Evolutionary conservation across 1,140 invertebrate genomes (phyloP).

Genomic region (Chlorops oryzae): DNA sequence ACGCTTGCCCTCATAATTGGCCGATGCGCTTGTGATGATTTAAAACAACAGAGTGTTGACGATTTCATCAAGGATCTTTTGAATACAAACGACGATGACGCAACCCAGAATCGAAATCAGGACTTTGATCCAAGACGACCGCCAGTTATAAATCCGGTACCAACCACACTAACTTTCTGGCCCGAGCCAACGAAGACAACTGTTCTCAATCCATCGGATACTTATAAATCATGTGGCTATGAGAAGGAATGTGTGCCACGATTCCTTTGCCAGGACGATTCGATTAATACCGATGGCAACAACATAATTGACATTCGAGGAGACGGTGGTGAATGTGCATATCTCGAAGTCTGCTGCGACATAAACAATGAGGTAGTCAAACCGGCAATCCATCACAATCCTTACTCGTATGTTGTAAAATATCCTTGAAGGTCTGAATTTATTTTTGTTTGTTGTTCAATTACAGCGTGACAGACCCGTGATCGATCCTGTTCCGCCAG

Average conservation of each 20-base stretch:
- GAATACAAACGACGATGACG: not conserved
- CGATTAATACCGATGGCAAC: conserved; percentile 62
- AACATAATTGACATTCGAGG: conserved; percentile 65
- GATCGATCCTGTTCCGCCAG: conserved; percentile 5
- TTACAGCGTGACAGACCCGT: conserved; percentile 8
- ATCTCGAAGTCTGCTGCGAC: conserved; percentile 35
- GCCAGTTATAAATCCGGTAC: not conserved
- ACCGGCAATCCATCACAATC: not conserved
- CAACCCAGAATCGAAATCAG: no score
- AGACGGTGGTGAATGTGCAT: conserved; percentile 27
- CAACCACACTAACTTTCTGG: conserved; percentile 1
- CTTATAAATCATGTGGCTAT: conserved; percentile 31
- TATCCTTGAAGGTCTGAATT: no score
- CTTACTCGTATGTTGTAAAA: no score
- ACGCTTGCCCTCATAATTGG: no score
- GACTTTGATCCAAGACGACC: no score
- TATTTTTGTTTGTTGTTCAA: no score
- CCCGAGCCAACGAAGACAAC: not conserved
- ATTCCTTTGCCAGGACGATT: conserved; percentile 38
- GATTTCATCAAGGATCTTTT: not conserved
- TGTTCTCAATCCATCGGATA: not conserved
- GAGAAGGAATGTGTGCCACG: conserved; percentile 49
- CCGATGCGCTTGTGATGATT: no score
- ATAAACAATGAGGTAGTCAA: conserved; percentile 37
- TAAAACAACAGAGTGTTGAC: no score